phyloP scores from a whole-genome alignment of 2,797 vertebrate genomes.

The Ctenosaura bakeri region DNA sequence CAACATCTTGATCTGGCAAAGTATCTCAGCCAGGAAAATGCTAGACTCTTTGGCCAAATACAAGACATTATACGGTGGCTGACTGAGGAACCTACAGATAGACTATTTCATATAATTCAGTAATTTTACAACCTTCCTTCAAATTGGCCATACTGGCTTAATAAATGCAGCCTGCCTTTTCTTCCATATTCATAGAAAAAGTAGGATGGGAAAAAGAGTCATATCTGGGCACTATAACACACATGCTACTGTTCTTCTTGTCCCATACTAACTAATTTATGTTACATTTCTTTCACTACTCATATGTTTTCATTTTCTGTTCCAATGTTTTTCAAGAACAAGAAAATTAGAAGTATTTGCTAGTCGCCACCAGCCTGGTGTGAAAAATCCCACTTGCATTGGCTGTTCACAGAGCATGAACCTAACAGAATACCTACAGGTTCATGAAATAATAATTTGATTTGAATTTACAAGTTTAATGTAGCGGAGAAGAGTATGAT shows the following conservation, averaged over 20 bases:
- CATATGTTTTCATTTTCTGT: conserved; percentile 19
- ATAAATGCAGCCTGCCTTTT: conserved; percentile 1
- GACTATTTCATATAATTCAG: background rate
- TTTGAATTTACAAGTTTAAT: conserved; percentile 30
- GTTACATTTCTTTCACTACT: conserved; percentile 1
- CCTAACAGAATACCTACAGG: background rate
- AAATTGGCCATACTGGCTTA: background rate
- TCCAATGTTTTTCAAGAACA: background rate
- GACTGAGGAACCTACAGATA: background rate
- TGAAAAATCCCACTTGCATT: conserved; percentile 41
- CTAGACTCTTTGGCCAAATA: background rate
- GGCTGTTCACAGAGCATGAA: conserved; percentile 16
- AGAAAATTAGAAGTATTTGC: conserved; percentile 17
- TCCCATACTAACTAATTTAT: conserved; percentile 20
- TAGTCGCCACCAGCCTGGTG: background rate
- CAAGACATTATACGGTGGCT: background rate
- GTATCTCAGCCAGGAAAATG: background rate
- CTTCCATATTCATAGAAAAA: background rate
- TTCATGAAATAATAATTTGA: conserved; percentile 34
- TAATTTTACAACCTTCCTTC: background rate
- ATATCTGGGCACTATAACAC: background rate
- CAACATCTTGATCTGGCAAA: background rate
- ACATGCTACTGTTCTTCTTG: conserved; percentile 2
- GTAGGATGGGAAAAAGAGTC: background rate
- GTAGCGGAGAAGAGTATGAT: conserved; percentile 21